Base-by-base conservation (phyloP, 2,113 vertebrate genomes). In the Macaca nemestrina region DNA sequence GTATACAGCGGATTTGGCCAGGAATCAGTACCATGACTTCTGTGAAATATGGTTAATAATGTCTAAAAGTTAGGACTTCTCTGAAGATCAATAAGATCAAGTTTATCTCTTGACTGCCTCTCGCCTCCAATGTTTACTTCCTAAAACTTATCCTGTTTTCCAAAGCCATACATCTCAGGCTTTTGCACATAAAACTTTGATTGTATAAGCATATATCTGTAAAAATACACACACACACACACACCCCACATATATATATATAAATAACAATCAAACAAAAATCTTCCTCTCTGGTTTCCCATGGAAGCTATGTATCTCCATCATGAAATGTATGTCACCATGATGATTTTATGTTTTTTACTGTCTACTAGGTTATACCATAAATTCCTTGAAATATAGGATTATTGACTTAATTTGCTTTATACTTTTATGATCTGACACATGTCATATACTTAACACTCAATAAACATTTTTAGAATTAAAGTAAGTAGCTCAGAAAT, bases 151-250 rank as follows among this genome's bases (percentile, higher is more conserved):
- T 57, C 4, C 25, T 82, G 13, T 30, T 48, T 93, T 81, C 68
- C n/a, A 86, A 40, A 75, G 79, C 1, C 30, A 80, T 48, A 20
- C 7, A 86, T 23, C 35, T 90, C n/a, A 81, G 67, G 14, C 16
- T 85, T 97, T 85, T 88, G n/a, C 12, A 95, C 4, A 59, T 32
- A 76, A 92, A 64, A 55, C 50, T 85, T 88, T 32, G 55, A 64
- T 32, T 83, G 27, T 79, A 48, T 50, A 76, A 40, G 11, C 27
- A 64, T 14, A 64, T 30, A 64, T 30, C 27, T 64, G 5, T 64
- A 30, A 64, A 64, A 13, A 30, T 6, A 61, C 59, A 12, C 10
- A 64, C 27, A 67, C 64, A 67, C 64, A 67, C 64, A 67, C 3
- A 61, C 22, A 59, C 18, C 9, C 57, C 61, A 67, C 27, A 32